phyloP scores from a whole-genome alignment of 2,113 vertebrate species.

The Amphilophus citrinellus region DNA sequence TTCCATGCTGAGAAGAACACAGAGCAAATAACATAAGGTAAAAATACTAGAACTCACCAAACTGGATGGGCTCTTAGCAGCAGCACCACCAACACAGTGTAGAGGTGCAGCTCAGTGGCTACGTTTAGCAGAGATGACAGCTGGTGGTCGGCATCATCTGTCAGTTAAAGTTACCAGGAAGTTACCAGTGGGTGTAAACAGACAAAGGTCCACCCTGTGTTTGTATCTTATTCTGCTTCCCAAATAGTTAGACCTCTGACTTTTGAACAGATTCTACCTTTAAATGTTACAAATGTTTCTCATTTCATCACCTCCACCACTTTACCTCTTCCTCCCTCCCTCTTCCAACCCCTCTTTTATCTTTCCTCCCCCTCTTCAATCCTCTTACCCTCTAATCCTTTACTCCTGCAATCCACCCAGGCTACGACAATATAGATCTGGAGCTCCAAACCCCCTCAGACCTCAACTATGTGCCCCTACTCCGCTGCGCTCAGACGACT shows the following conservation, averaged over 20 bases:
- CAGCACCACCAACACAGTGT: no score
- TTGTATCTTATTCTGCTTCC: conserved; percentile 1
- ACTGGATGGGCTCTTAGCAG: no score
- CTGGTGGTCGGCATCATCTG: no score
- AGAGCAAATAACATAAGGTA: no score
- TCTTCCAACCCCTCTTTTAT: background rate
- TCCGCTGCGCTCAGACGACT: conserved; percentile 91
- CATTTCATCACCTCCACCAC: conserved; percentile 67
- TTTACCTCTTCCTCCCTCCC: conserved; percentile 43
- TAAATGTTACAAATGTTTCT: conserved; percentile 61
- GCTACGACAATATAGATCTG: conserved; percentile 92
- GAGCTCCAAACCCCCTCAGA: conserved; percentile 95
- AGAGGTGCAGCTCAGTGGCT: no score
- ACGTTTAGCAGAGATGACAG: no score
- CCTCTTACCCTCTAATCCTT: conserved; percentile 70
- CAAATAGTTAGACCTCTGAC: background rate
- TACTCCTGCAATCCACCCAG: conserved; percentile 82
- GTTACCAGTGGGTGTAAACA: background rate
- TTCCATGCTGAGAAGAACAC: no score
- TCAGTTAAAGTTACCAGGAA: background rate
- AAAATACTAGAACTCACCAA: no score
- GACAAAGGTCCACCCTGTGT: background rate
- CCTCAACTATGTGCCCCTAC: conserved; percentile 89
- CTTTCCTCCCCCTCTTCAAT: background rate
- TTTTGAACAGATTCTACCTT: conserved; percentile 38